Evolutionary conservation across 2,797 vertebrate genomes (phyloP), one percentile per base, ranked within the genome.

Genomic region (Scarus forsteni): DNA sequence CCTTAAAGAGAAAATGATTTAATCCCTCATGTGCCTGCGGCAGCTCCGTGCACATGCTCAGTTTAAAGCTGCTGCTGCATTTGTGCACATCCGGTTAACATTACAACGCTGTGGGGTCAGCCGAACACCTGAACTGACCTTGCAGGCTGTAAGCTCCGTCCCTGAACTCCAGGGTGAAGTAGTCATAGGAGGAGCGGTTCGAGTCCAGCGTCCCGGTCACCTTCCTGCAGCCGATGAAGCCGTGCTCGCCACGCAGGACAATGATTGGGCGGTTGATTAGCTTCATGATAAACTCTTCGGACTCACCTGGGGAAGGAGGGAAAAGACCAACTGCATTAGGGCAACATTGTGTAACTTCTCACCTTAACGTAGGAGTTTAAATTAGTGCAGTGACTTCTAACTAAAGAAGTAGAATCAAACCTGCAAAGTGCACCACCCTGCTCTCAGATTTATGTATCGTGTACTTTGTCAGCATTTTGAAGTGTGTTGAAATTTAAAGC

Each of bases 251-350:
- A 0, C 97, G 96, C 75, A 99, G 94, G 64, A 99, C 98, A 0
- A 99, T 98, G 87, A 99, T 96, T 0, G 97, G 98, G 6, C 98
- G 94, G 92, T 99, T 99, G 70, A 99, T 99, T 77, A 99, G 95
- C 92, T 99, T 99, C 97, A 99, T 98, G 88, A 99, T 89, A 3
- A 99, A 99, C 76, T 97, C 93, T 87, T 99, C 98, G 0, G 95
- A 93, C 86, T 98, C 97, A 0, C 96, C 97, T 99, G 81, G 0
- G 80, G 0, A 1, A 54, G 1, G 14, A 35, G 38, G 63, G 3
- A 7, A 35, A 8, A 18, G 14, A n/a, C 1, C 6, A 5, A 0
- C 1, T 10, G 3, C 4, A n/a, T 42, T 54, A 10, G 27, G 27
- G 4, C 27, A 27, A 27, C 27, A 27, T 27, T 2, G 4, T 4